phyloP scores from a whole-genome alignment of 2,113 vertebrate species.

The Cisticola juncidis region DNA sequence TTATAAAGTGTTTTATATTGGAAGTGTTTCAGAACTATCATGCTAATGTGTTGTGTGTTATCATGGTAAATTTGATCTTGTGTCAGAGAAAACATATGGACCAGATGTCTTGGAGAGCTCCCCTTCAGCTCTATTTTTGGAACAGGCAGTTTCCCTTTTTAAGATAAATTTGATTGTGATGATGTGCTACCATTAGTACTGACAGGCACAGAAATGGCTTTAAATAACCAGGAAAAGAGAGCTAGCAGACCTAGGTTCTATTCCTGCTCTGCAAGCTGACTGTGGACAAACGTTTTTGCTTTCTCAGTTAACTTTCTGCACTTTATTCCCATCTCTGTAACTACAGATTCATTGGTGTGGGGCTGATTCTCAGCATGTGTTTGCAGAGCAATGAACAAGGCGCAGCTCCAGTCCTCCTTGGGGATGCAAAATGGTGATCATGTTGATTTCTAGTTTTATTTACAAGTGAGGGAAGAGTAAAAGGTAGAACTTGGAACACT shows the following conservation, averaged over 20 bases:
- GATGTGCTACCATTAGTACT: not conserved
- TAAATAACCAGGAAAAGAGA: not conserved
- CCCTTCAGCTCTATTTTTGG: not conserved
- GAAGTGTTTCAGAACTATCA: not conserved
- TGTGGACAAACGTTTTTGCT: not conserved
- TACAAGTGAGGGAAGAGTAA: not conserved
- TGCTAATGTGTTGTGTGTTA: not conserved
- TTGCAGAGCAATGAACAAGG: not conserved
- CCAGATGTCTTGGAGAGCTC: not conserved
- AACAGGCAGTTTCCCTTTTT: not conserved
- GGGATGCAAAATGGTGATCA: not conserved
- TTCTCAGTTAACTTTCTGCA: not conserved
- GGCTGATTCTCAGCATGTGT: not conserved
- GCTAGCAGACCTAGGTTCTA: not conserved
- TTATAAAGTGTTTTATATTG: not conserved
- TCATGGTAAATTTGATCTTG: not conserved
- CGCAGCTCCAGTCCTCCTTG: not conserved
- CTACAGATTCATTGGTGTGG: not conserved
- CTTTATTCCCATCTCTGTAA: not conserved
- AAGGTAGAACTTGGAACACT: not conserved
- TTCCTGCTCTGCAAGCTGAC: not conserved
- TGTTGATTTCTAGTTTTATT: not conserved
- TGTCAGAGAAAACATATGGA: not conserved
- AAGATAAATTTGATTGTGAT: not conserved
- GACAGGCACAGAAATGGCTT: not conserved